Evolutionary conservation across 2,888 invertebrate species (phyloP), one percentile per base, ranked within the genome.

Genomic region (Doris montereyensis): DNA sequence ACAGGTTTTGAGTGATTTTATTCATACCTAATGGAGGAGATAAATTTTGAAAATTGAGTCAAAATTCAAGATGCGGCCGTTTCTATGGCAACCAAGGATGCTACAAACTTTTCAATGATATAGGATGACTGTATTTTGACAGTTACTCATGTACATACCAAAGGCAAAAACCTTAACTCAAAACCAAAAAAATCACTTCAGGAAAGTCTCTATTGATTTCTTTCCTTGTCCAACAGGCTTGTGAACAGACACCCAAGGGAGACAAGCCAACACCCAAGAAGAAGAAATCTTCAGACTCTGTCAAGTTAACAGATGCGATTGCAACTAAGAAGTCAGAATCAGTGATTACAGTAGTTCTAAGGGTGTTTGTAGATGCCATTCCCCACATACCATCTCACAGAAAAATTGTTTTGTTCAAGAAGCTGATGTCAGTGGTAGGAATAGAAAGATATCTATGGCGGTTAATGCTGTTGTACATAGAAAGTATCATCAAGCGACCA

Each of bases 381-480:
- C 93, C 96, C 0, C 97, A 99, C 91, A 96, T 99, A 21, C 98
- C 99, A 0, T 96, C 96, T 86, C 99, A 99, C 91, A 94, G 99
- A 67, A 93, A 97, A 77, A 92, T 95, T 77, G 95, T 96, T 0
- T 92, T 98, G 0, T 97, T 97, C 84, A 86, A 87, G 8, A 89
- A 90, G 70, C 92, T 98, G 1, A 92, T 97, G n/a, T 93, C 94
- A 41, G 95, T 96, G 0, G 92, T 97, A 0, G 91, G 91, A 35
- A 89, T 89, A 13, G 88, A 89, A 1, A 85, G 89, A 30, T 91
- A 91, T 80, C 87, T 93, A 41, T 92, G 92, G 91, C 87, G 92
- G 24, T 88, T 92, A n/a, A 82, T 92, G 34, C 87, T 91, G 2
- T 90, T 92, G 21, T 87, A 93, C 74, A 88, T 92, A 77, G 92